Base-by-base conservation (phyloP, 2,888 invertebrate species). In the Autographa gamma region DNA sequence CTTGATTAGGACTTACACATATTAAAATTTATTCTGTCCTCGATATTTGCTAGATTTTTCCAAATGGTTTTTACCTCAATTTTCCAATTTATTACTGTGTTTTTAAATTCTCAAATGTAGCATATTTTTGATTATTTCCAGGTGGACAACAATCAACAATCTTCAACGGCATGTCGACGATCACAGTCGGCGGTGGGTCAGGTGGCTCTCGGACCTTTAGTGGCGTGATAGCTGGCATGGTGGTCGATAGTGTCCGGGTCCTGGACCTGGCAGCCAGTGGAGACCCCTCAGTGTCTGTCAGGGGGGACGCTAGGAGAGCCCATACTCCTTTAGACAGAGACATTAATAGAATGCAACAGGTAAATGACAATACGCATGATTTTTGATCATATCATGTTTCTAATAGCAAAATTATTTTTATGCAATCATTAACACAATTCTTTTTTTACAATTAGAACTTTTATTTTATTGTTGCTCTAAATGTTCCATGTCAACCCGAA, bases 121-220 rank as follows among this genome's bases (percentile, higher is more conserved):
- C 16, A n/a, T n/a, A n/a, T 0, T 14, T 31, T 52, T 54, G 0
- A 58, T 8, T n/a, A 6, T 48, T 61, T 93, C 5, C 92, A 98
- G 98, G 98, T 61, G 98, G 98, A 16, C 97, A 97, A 80, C 98
- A 98, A 82, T 97, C 98, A 62, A 97, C 97, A 66, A 98, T 98
- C 43, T 99, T 99, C 96, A 99, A 99, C 94, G 97, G 98, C 87
- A 98, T 99, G 96, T 97, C 98, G 1, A 97, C 97, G 60, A 97
- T 99, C 58, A 98, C 98, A 83, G 97, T 99, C 38, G 99, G 99
- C 7, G 99, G 99, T 0, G 93, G 92, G 0, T 80, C 87, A 0
- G 97, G 97, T 98, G 58, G 97, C 75, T 96, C 97, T 64, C 96
- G 98, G 56, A 97, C 98, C 2, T 99, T 98, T 94, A 96, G 97